Percentiles rank a stretch among this genome's conserved stretches.
Conservation (phyloP, 2,888 invertebrate species). For the Lepidochrysops patricia region DNA sequence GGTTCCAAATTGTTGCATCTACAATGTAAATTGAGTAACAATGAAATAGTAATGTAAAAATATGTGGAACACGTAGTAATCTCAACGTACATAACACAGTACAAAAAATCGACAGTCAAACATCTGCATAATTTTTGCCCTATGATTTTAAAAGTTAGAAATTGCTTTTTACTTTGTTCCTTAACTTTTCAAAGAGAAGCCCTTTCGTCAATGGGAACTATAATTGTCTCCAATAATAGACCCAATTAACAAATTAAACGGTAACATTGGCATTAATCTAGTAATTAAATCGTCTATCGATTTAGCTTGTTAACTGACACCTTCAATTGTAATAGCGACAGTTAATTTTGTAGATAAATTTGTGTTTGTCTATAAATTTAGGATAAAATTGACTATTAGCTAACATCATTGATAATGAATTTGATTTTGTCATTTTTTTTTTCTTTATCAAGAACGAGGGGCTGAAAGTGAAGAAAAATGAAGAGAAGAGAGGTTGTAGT, state of each 20-base stretch:
- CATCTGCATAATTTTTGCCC: no score
- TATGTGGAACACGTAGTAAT: background rate
- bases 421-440: no score
- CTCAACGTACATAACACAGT: background rate
- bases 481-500: no score
- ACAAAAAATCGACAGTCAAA: no score
- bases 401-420: background rate
- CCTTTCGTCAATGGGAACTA: background rate
- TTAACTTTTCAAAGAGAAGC: no score
- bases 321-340: background rate
- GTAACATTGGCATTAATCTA: background rate
- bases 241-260: background rate
- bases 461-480: no score
- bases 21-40: conserved; percentile 6
- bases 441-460: no score
- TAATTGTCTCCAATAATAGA: background rate
- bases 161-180: no score
- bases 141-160: no score
- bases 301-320: background rate
- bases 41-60: background rate
- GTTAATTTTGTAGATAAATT: background rate
- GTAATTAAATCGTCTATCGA: conserved; percentile 5
- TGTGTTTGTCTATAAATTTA: no score
- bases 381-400: no score
- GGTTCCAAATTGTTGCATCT: conserved; percentile 18